Evolutionary conservation across 1,140 invertebrate genomes (phyloP).

Genomic region (Trachymyrmex cornetzi): DNA sequence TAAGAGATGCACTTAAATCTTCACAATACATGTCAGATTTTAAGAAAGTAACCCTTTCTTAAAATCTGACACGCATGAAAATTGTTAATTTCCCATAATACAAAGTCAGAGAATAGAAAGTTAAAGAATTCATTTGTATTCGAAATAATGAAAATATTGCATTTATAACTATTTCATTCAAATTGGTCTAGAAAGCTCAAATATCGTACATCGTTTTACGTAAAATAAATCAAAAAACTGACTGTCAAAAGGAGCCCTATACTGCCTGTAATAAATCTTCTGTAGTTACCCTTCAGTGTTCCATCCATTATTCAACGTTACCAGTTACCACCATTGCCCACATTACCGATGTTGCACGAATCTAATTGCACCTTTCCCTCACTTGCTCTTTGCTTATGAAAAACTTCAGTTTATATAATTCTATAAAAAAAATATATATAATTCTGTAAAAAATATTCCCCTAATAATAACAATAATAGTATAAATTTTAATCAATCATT

Average conservation of each 20-base stretch:
- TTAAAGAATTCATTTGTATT: not conserved
- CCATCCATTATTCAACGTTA: not conserved
- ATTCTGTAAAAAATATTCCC: not conserved
- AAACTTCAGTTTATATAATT: constrained; percentile 2
- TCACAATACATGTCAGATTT: not conserved
- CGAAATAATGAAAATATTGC: not conserved
- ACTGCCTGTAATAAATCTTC: constrained; percentile 6
- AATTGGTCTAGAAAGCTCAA: not conserved
- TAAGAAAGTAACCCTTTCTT: not conserved
- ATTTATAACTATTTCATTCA: not conserved
- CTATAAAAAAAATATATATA: not conserved
- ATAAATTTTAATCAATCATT: not conserved
- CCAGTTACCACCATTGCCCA: not conserved
- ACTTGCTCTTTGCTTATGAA: not conserved
- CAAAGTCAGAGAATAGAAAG: not conserved
- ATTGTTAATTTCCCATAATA: not conserved
- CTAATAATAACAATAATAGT: not conserved
- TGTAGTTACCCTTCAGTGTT: not conserved
- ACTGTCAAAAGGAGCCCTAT: not conserved
- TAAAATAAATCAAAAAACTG: not conserved
- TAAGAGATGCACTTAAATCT: not conserved
- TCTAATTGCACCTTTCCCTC: not conserved
- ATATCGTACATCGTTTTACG: not conserved
- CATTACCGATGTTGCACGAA: not conserved
- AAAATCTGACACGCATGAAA: not conserved